A percentile compares a stretch with the other conserved stretches of the same genome.
These are phyloP conservation scores for Orthonychiurus folsomi DNA, from an alignment of 2,888 invertebrate species.

Conservation along the genomic window DNA sequence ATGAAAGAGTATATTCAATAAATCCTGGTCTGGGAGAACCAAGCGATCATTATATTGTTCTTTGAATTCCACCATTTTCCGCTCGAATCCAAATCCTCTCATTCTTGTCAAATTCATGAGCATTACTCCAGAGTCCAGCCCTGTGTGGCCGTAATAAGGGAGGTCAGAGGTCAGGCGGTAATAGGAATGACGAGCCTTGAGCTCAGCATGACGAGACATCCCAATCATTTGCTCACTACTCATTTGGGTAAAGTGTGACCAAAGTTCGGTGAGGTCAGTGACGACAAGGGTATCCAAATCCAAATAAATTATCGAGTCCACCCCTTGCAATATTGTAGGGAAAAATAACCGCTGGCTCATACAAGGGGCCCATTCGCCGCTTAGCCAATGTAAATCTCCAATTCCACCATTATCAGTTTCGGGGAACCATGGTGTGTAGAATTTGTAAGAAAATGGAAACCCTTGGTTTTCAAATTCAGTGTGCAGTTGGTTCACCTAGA, in stretches of 20 bases:
- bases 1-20: background rate
- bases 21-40: background rate
- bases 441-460: background rate
- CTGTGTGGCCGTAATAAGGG: background rate
- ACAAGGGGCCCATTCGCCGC: background rate
- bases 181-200: background rate
- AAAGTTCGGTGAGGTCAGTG: background rate
- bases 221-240: background rate
- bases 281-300: background rate
- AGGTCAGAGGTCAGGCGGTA: background rate
- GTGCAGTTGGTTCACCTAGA: background rate
- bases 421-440: background rate
- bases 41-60: background rate
- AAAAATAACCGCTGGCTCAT: background rate
- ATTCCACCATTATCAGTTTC: background rate
- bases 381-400: background rate
- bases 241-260: background rate
- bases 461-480: background rate
- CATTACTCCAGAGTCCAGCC: background rate
- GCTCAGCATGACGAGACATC: background rate
- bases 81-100: background rate
- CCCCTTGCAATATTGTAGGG: background rate
- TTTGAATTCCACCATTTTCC: background rate
- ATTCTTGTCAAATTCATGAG: slow-evolving; percentile 1
- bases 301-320: background rate